Percentiles rank a stretch among this genome's conserved stretches.
Conservation (phyloP, 2,888 invertebrate genomes). For the Monoplex corrugatus region DNA sequence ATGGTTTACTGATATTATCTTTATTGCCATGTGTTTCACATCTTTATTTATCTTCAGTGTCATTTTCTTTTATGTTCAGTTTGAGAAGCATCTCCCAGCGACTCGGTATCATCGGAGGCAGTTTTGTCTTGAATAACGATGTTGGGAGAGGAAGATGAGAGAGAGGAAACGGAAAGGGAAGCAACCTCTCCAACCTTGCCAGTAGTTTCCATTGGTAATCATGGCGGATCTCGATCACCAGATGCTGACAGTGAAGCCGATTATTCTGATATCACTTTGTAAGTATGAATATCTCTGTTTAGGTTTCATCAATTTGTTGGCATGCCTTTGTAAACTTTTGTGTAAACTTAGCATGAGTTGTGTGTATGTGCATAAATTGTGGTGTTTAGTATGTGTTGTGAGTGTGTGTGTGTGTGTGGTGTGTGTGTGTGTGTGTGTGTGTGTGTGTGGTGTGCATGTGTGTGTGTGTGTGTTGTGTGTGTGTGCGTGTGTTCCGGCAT, state of each 20-base stretch:
- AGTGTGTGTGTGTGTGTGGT: neutral
- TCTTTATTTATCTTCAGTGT: neutral
- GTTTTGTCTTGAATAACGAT: conserved; percentile 1
- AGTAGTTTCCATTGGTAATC: conserved; percentile 33
- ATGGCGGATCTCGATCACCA: conserved; percentile 27
- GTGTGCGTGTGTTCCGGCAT: too few species aligned
- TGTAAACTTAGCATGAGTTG: too few species aligned
- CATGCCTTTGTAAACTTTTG: too few species aligned
- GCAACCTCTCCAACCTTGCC: conserved; percentile 24
- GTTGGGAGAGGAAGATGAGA: conserved; percentile 35
- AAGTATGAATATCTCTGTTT: neutral
- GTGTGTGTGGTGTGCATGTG: neutral
- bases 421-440: neutral
- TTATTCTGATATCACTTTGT: conserved; percentile 41
- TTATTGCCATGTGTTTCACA: neutral
- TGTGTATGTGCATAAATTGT: neutral
- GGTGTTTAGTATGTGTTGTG: neutral
- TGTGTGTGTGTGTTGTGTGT: too few species aligned
- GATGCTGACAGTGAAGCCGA: neutral
- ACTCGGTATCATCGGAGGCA: too few species aligned
- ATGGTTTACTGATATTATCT: neutral
- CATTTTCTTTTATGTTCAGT: neutral
- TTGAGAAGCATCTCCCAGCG: neutral
- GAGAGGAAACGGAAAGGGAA: conserved; percentile 25
- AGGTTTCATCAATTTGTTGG: too few species aligned